Base-by-base conservation (phyloP, 2,113 vertebrate genomes). In the Saccopteryx leptura region DNA sequence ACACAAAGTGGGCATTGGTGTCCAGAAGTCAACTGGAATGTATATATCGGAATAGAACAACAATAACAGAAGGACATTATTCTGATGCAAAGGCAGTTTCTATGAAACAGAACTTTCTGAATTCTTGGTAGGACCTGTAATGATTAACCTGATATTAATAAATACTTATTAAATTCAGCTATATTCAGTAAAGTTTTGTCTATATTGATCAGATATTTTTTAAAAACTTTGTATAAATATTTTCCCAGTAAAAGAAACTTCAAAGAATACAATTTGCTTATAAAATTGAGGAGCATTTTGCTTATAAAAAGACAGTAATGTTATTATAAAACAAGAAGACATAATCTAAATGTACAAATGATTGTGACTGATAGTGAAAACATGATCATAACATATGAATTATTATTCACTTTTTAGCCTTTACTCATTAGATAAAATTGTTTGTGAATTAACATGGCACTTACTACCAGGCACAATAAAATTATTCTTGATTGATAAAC, bases 221-320 rank as follows among this genome's bases (percentile, higher is more conserved):
- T 50, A 56, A 86, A 84, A 61, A 80, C 52, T 88, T 74, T 19
- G 24, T 33, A 52, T 60, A 39, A 69, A 3, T 24, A 76, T 83
- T 17, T 81, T 72, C 7, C 23, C n/a, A 85, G 26, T n/a, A 15
- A 14, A 95, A 88, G 61, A 94, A 95, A 84, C 1, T 85, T n/a
- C 19, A 72, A 26, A 72, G 48, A 0, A 21, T 39, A 74, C 0
- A 92, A 66, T 61, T 93, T 33, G 85, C 26, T 74, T 96, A 81
- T 54, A 14, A 76, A 71, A 79, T 12, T 54, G 23, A 93, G 13
- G 18, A 96, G 1, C 8, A 90, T 24, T 74, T 92, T 58, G 76
- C 7, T 90, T 56, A 76, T 0, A 75, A n/a, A 92, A 96, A 65
- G 3, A 2, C 9, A 71, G 11, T 46, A 26, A 46, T 48, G 9